Base-by-base conservation (phyloP, 2,888 invertebrate genomes). In the Drosophila quinaria region DNA sequence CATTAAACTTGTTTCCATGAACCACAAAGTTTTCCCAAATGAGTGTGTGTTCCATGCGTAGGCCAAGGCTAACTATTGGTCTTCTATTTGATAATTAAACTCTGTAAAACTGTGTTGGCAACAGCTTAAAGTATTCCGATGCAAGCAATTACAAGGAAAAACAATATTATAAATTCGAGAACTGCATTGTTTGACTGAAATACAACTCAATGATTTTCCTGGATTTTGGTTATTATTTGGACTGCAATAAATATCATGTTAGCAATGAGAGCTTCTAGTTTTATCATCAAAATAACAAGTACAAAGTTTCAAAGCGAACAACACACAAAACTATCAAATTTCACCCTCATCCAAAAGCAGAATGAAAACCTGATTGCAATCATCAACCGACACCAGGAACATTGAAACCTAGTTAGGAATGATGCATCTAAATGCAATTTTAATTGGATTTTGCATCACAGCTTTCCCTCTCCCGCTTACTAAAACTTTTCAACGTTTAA, bases 361-460 rank as follows among this genome's bases (percentile, higher is more conserved):
- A 42, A 42, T n/a, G 19, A 9, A 29, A 10, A 25, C 15, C n/a
- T 10, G n/a, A 49, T 31, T 29, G 22, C 17, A n/a, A 52, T 15
- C 39, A 3, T 35, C 22, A 35, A 54, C 15, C 37, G 29, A 5
- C 11, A 29, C 8, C 29, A 3, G 11, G 25, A 2, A 60, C 44
- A 8, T 11, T 22, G 59, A 50, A 15, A 15, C 31, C 69, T 15
- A 47, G 29, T 31, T 41, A 31, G 51, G 42, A 39, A 41, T 64
- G 54, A 19, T 66, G 58, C 44, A 39, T 54, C 56, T 58, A 68
- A 82, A 76, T 83, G 64, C 56, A 67, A 72, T 63, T 65, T 72
- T 83, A 80, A 88, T 88, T 83, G 74, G 60, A 74, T 86, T 77
- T 56, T 13, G 19, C 35, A 65, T 58, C 58, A 67, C 56, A 65